Evolutionary conservation across 92 coral and sea anemone genomes (phyloP).

Genomic region (Porites cylindrica): DNA sequence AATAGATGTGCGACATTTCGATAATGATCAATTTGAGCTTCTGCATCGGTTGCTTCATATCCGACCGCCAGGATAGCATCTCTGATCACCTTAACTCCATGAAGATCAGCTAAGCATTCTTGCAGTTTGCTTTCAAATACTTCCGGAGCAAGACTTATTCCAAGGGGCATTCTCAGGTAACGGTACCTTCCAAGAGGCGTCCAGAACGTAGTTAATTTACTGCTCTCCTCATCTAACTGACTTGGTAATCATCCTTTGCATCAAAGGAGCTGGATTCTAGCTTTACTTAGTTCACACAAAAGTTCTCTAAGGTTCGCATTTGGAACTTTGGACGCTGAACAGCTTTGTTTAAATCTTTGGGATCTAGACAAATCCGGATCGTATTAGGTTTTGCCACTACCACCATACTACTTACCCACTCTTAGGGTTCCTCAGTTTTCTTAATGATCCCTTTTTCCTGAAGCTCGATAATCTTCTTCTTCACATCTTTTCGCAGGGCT

Average conservation of each 20-base stretch:
- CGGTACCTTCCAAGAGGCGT: conserved; percentile 56
- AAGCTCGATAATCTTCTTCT: conserved; percentile 5
- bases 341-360: conserved; percentile 54
- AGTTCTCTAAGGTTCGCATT: conserved; percentile 61
- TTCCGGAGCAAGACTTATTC: conserved; percentile 59
- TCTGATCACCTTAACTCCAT: conserved; percentile 52
- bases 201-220: conserved; percentile 50
- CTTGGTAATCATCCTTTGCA: conserved; percentile 62
- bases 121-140: conserved; percentile 55
- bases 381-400: conserved; percentile 54
- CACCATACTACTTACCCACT: conserved; percentile 63
- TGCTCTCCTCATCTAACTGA: conserved; percentile 47
- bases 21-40: conserved; percentile 25
- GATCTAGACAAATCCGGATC: conserved; percentile 61
- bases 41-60: conserved; percentile 35
- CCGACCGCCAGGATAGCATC: conserved; percentile 51
- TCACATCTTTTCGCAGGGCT: neutral
- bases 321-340: conserved; percentile 56
- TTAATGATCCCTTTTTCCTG: conserved; percentile 27
- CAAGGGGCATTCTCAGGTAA: conserved; percentile 60
- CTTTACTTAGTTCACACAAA: conserved; percentile 50
- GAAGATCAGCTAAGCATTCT: conserved; percentile 39
- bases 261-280: conserved; percentile 50
- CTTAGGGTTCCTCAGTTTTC: conserved; percentile 49
- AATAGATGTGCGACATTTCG: conserved; percentile 5